These are phyloP conservation scores for Brachyrhaphis roseni DNA, from an alignment of 2,797 vertebrate species.

Conservation along the genomic window DNA sequence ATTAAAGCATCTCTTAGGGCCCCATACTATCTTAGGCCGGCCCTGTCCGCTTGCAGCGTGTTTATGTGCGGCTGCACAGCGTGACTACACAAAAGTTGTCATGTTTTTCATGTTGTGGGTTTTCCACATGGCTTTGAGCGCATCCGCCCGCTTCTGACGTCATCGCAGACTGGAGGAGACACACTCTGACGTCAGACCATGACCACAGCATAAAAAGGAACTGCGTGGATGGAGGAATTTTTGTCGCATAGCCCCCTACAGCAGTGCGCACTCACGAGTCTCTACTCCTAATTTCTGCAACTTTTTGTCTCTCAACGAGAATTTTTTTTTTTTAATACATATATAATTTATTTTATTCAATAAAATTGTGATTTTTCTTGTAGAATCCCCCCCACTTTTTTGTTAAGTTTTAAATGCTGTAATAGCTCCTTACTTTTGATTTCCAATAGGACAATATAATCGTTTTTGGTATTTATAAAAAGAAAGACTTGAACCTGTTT, in stretches of 20 bases:
- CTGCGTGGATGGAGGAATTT: constrained; percentile 45
- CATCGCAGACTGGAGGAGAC: constrained; percentile 60
- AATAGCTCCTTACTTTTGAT: background rate
- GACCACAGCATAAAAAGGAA: constrained; percentile 46
- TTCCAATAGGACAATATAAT: background rate
- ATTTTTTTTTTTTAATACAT: background rate
- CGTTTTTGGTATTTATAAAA: background rate
- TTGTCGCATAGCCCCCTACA: constrained; percentile 64
- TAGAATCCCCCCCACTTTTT: background rate
- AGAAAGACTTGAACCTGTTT: background rate
- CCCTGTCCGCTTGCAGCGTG: background rate
- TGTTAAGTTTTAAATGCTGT: background rate
- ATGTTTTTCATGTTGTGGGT: constrained; percentile 56
- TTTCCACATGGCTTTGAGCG: constrained; percentile 77
- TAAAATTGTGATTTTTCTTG: background rate
- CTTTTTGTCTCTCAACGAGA: background rate
- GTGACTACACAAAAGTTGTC: constrained; percentile 17
- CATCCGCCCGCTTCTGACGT: constrained; percentile 69
- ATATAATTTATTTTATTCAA: background rate
- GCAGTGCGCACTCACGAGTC: background rate
- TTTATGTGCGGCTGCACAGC: constrained; percentile 1
- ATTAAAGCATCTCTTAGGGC: background rate
- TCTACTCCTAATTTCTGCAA: constrained; percentile 3
- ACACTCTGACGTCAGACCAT: constrained; percentile 73
- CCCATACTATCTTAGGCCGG: background rate